Percentiles rank a stretch among this genome's conserved stretches.
These are phyloP conservation scores for Cryptus viduatorius DNA, from an alignment of 2,888 invertebrate species.

Conservation along the genomic window DNA sequence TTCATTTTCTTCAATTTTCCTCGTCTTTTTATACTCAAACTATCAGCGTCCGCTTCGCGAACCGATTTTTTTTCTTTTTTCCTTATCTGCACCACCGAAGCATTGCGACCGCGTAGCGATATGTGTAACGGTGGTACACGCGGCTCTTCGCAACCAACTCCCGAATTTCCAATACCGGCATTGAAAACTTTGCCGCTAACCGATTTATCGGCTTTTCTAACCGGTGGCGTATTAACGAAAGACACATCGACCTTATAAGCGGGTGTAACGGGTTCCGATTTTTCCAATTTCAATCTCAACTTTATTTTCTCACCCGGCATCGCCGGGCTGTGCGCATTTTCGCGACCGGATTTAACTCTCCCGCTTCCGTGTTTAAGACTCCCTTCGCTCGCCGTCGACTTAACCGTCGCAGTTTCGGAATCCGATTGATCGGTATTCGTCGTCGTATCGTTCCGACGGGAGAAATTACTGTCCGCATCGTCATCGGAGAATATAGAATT, in stretches of 20 bases:
- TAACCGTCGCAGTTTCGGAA: conserved; percentile 86
- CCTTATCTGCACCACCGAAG: conserved; percentile 93
- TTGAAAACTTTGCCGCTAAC: conserved; percentile 85
- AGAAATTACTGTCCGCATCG: conserved; percentile 87
- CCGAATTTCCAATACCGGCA: conserved; percentile 79
- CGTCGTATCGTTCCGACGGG: conserved; percentile 85
- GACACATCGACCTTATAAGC: conserved; percentile 94
- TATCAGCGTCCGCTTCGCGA: conserved; percentile 84
- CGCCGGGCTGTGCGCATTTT: conserved; percentile 82
- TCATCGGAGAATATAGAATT: conserved; percentile 88
- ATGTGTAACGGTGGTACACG: conserved; percentile 96
- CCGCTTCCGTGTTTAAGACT: conserved; percentile 85
- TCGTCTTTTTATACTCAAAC: conserved; percentile 81
- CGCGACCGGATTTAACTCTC: conserved; percentile 81
- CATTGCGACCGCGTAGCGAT: conserved; percentile 92
- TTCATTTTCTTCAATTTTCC: conserved; percentile 87
- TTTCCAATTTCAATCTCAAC: conserved; percentile 92
- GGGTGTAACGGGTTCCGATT: conserved; percentile 92
- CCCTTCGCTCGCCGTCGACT: conserved; percentile 87
- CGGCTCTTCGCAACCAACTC: conserved; percentile 87
- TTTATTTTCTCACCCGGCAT: conserved; percentile 91
- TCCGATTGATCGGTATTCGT: conserved; percentile 87
- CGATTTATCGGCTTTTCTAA: conserved; percentile 85
- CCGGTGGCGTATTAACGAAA: conserved; percentile 87
- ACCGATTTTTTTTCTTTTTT: conserved; percentile 89